Evolutionary conservation across 1,140 invertebrate species (phyloP), one percentile per base, ranked within the genome.

Genomic region (Popillia japonica): DNA sequence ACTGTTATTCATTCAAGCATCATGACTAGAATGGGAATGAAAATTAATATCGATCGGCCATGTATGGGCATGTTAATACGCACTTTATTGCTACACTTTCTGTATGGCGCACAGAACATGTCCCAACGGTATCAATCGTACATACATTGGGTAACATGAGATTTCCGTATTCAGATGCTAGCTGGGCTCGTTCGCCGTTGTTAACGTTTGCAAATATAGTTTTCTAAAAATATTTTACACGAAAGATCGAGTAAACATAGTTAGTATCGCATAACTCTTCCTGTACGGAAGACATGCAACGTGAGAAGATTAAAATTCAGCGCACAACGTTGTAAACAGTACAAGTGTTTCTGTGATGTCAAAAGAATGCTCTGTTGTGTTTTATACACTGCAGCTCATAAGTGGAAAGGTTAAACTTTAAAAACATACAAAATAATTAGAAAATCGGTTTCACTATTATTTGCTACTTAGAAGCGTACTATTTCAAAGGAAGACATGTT

Each of bases 161-260:
- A 68, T 68, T 68, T 68, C 61, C 61, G 61, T 68, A 68, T 68
- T 68, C 23, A 68, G 61, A 68, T 68, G 22, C 61, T 14, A 20
- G 61, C 27, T 34, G 61, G 17, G 48, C 48, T n/a, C 6, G 61
- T 68, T 68, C 6, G 20, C 17, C 27, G 11, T 22, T 68, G 61
- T 55, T 55, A 55, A 55, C 48, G 48, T 7, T 68, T 68, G 61
- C 61, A 68, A 68, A 68, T 68, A 68, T 68, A 68, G 61, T 34
- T 22, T 22, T 68, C 22, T 68, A 68, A 68, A 68, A 68, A 68
- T 68, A 68, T 34, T 68, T 68, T 68, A 68, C 61, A 68, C 61
- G 61, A 68, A 68, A 68, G 61, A 27, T 68, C 61, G 61, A 27
- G 22, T 34, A 68, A 34, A 68, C 61, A 55, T 55, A 14, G 61